Percentiles rank a stretch among this genome's conserved stretches.
Conservation (phyloP, 1,140 invertebrate genomes). For the Scaptomyza graminum region DNA sequence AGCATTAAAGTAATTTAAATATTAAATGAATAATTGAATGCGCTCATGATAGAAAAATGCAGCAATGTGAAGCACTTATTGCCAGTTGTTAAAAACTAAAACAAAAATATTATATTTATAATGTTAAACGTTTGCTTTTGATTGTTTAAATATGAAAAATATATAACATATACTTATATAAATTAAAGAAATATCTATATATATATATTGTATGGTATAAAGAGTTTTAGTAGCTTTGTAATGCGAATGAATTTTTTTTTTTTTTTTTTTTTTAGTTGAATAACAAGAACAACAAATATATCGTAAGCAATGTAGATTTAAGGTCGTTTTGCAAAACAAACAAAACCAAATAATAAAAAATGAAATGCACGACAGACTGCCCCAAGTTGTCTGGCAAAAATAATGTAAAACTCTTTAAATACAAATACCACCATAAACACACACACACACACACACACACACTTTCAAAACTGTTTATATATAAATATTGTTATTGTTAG, state of each 20-base stretch:
- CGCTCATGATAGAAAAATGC: slow-evolving; percentile 41
- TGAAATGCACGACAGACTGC: slow-evolving; percentile 10
- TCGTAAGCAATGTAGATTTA: not conserved
- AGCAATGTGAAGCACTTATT: slow-evolving; percentile 36
- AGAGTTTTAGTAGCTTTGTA: not conserved
- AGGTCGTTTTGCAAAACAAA: slow-evolving; percentile 25
- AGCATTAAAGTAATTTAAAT: slow-evolving; percentile 28
- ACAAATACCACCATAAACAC: slow-evolving; percentile 4
- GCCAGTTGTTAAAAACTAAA: slow-evolving; percentile 24
- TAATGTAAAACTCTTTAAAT: not conserved
- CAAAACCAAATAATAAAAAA: slow-evolving; percentile 12
- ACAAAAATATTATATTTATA: slow-evolving; percentile 12
- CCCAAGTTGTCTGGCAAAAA: slow-evolving; percentile 50
- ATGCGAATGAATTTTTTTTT: not conserved
- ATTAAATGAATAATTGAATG: slow-evolving; percentile 17
- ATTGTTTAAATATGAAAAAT: slow-evolving; percentile 27
- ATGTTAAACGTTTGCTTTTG: slow-evolving; percentile 55
- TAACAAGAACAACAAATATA: not conserved
- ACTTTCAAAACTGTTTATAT: slow-evolving; percentile 17
- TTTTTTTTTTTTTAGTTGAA: not conserved
- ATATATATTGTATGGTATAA: not conserved
- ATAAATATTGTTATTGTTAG: slow-evolving; percentile 53
- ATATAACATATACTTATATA: too few relatives aligned
- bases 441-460: slow-evolving; percentile 24
- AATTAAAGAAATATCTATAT: slow-evolving; percentile 7